Evolutionary conservation across 2,113 vertebrate genomes (phyloP).

Genomic region (Columbina picui): DNA sequence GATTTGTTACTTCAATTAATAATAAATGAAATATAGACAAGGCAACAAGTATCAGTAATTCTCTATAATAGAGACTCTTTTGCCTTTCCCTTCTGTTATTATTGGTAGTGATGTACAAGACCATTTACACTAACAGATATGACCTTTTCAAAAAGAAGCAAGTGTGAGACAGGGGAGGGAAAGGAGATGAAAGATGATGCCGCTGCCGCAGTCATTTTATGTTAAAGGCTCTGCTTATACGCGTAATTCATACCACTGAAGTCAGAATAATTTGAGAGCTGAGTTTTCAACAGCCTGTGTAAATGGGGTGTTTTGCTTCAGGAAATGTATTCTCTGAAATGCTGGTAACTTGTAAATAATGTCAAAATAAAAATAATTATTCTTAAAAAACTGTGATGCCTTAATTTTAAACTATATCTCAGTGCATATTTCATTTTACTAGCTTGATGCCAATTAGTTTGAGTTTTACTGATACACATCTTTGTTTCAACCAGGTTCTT

Average conservation of each 20-base stretch:
- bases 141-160: slow-evolving; percentile 70
- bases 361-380: slow-evolving; percentile 35
- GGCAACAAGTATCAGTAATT: background rate
- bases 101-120: slow-evolving; percentile 66
- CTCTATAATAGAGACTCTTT: background rate
- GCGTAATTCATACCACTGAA: slow-evolving; percentile 51
- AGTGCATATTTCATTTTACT: background rate
- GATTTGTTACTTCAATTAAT: slow-evolving; percentile 12
- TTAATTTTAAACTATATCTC: background rate
- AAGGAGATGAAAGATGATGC: slow-evolving; percentile 66
- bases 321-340: slow-evolving; percentile 12
- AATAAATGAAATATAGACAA: background rate
- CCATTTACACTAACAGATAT: slow-evolving; percentile 67
- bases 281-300: slow-evolving; percentile 42
- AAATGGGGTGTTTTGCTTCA: slow-evolving; percentile 59
- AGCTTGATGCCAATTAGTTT: slow-evolving; percentile 10
- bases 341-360: background rate
- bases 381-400: background rate
- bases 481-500: background rate
- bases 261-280: slow-evolving; percentile 65
- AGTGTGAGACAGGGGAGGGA: slow-evolving; percentile 30
- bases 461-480: background rate
- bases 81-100: slow-evolving; percentile 50
- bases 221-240: slow-evolving; percentile 45
- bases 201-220: background rate